These are phyloP conservation scores for Nasonia oneida DNA, from an alignment of 2,888 invertebrate genomes.

Conservation along the genomic window DNA sequence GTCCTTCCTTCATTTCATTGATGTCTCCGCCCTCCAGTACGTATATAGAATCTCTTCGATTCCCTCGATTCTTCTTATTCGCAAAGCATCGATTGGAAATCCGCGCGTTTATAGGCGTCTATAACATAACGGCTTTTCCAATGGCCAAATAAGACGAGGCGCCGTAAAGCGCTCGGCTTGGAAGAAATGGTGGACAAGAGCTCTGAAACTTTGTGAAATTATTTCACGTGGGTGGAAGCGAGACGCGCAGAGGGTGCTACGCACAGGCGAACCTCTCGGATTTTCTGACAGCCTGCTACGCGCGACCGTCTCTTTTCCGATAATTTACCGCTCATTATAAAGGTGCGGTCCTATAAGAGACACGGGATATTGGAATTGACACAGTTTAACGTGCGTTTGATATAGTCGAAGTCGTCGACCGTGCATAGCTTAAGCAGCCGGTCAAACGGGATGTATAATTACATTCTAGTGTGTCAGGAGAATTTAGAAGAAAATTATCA, in stretches of 20 bases:
- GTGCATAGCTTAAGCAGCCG: background rate
- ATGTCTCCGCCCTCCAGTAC: background rate
- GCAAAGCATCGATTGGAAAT: background rate
- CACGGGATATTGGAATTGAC: background rate
- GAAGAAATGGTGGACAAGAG: background rate
- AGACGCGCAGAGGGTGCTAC: conserved; percentile 1
- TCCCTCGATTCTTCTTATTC: background rate
- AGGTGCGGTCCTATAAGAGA: background rate
- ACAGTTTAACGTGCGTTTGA: background rate
- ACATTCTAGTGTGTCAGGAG: background rate
- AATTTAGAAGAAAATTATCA: background rate
- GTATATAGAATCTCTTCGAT: background rate
- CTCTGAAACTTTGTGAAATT: background rate
- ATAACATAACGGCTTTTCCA: background rate
- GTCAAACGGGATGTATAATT: background rate
- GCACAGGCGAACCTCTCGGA: conserved; percentile 67
- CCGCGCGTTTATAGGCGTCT: background rate
- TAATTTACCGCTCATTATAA: conserved; percentile 76
- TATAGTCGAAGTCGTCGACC: background rate
- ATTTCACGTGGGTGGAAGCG: background rate
- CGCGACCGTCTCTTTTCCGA: conserved; percentile 74
- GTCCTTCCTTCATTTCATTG: conserved; percentile 15
- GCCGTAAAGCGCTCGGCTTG: background rate
- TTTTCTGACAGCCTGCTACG: conserved; percentile 72
- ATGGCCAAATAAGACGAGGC: background rate